Base-by-base conservation (phyloP, 2,888 invertebrate species). In the Drosophila parthenogenetica region DNA sequence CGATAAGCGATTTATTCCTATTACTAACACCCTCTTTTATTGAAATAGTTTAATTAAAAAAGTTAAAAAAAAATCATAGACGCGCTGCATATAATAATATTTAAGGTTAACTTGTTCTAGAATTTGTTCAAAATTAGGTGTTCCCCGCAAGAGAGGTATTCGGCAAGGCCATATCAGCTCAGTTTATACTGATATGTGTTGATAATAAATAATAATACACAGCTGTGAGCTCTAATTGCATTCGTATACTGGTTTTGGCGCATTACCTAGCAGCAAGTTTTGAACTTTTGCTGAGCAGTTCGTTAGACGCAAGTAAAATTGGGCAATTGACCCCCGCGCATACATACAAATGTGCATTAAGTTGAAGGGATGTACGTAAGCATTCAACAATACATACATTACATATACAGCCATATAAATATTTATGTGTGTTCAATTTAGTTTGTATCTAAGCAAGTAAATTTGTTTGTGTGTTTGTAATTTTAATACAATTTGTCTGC, bases 391-490 rank as follows among this genome's bases (percentile, higher is more conserved):
- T 29, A 17, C 8, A 25, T 5, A 43, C 45, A 13, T 7, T 45
- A 14, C 46, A 29, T 46, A 46, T 16, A 14, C 8, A 25, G 22
- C 40, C 35, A 48, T 53, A 39, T 48, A 54, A 37, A n/a, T 65
- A 8, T 40, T 43, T 60, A 7, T 49, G 29, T 57, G 22, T 14
- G 13, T 16, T 37, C n/a, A 14, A 14, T 10, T 4, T 22, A 1
- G 29, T 29, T 29, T 29, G 8, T 29, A 29, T 29, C 29, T 29
- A 29, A 29, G 45, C 19, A 13, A 8, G 8, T 8, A 29, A 29
- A 29, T 13, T 5, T 22, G 13, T 45, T 22, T 45, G 19, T 19
- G 19, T 22, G 11, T 19, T 5, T 1, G 3, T 25, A 53, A 53
- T 14, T 16, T 53, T 2, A n/a, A 4, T 35, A 22, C 19, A 5